Evolutionary conservation across 1,140 invertebrate species (phyloP), one percentile per base, ranked within the genome.

Genomic region (Formica exsecta): DNA sequence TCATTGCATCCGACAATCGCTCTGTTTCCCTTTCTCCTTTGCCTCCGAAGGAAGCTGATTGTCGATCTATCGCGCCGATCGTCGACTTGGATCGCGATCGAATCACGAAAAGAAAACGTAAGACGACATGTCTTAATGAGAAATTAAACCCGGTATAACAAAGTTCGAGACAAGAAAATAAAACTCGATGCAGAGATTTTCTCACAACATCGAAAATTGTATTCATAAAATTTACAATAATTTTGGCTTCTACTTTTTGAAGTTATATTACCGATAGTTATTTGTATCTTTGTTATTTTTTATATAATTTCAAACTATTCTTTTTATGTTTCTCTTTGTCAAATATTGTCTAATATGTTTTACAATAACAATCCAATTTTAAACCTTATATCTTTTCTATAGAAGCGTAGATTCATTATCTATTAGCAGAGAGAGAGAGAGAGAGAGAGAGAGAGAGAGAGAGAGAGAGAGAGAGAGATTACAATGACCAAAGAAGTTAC

Each of bases 51-150:
- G 22, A 59, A 62, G 57, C 73, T 19, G 41, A 77, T 19, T 77
- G 25, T 48, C 25, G 44, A 79, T 65, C n/a, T 65, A 29, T 75
- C 32, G n/a, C n/a, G 16, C n/a, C 54, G 36, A 76, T 64, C 22
- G 11, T 64, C 57, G 38, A 41, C 0, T 62, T 41, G 9, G 8
- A 16, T 77, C 19, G 13, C 13, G 8, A 38, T 61, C 32, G 8
- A 25, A 32, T 74, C 71, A 41, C 11, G n/a, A 36, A 64, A 0
- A 22, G 9, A 41, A 16, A 32, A 29, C n/a, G 22, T 36, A 29
- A 76, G 16, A n/a, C 5, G 16, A 44, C 2, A 3, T 75, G 13
- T 3, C 13, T 7, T 13, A 48, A 70, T 41, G 0, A 32, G 7
- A 74, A n/a, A 74, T 57, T 51, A 25, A 73, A 71, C 6, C 32